phyloP scores from a whole-genome alignment of 2,797 vertebrate species.

The Propithecus deckenii region DNA sequence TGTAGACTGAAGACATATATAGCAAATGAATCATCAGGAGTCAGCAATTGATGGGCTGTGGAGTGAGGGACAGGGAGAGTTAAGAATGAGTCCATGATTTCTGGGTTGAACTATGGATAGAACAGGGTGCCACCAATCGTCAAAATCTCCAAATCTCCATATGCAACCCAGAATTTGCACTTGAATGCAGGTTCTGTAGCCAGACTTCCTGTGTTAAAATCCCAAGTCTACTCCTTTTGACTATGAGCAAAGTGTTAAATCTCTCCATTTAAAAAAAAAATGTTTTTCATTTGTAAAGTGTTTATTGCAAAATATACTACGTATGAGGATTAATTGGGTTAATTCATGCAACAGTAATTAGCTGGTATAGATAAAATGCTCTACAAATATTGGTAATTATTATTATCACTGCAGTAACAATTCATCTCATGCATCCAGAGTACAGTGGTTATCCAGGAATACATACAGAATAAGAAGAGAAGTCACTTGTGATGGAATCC shows the following conservation, averaged over 20 bases:
- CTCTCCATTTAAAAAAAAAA: not conserved
- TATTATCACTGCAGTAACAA: not conserved
- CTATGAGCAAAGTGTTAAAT: not conserved
- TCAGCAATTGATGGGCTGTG: not conserved
- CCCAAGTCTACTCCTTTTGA: not conserved
- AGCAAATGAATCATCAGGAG: not conserved
- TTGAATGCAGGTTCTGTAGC: not conserved
- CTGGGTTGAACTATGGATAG: not conserved
- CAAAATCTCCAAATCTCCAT: not conserved
- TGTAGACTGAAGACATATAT: not conserved
- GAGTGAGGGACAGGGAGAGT: not conserved
- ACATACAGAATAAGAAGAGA: not conserved
- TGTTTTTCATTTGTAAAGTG: not conserved
- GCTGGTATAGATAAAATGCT: not conserved
- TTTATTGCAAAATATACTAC: not conserved
- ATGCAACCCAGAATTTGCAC: not conserved
- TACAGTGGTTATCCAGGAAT: not conserved
- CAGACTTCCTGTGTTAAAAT: not conserved
- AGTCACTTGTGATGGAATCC: not conserved
- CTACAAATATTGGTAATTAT: not conserved
- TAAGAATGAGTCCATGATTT: not conserved
- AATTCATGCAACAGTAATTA: not conserved
- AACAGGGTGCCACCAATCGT: not conserved
- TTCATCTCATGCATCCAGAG: not conserved
- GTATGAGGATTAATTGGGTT: not conserved